Base-by-base conservation (phyloP, 2,888 invertebrate species). In the Rotaria socialis region DNA sequence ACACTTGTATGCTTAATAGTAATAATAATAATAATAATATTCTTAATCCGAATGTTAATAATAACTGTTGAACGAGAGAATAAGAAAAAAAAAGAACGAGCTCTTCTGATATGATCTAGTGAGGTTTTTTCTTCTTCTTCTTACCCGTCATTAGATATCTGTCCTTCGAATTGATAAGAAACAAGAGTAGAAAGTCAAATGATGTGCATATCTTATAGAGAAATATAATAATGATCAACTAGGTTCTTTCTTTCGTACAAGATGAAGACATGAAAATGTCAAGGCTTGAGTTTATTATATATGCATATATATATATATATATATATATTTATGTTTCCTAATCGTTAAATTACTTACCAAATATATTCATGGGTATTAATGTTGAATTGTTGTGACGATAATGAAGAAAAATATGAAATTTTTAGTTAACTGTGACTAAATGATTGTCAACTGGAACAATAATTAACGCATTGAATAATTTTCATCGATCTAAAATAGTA, bases 141-240 rank as follows among this genome's bases (percentile, higher is more conserved):
- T 60, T 35, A 67, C 67, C 14, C 35, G 67, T 35, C 67, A 67
- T 67, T 35, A 35, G 67, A 67, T 67, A 67, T 67, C 35, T 35
- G 67, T 67, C 67, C 67, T 67, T 67, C 67, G 67, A 67, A 35
- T 67, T 35, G 67, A 67, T 67, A 35, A 67, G 67, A 67, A 67
- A 67, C 35, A 67, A 35, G 67, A 67, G 67, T 35, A 67, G 67
- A 27, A 67, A 67, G 67, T 67, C 67, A 67, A 67, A 67, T 2
- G 67, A 35, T 67, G 67, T 67, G 67, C 67, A 67, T 67, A 67
- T 67, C 67, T 67, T 35, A 58, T 24, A n/a, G n/a, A 58, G 58
- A 58, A 58, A n/a, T 58, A 58, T 24, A 58, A 58, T 58, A 24
- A 58, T 58, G 58, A 67, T 67, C 67, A 67, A 67, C n/a, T 27